phyloP scores from a whole-genome alignment of 1,140 invertebrate genomes.

The Drosophila orena region DNA sequence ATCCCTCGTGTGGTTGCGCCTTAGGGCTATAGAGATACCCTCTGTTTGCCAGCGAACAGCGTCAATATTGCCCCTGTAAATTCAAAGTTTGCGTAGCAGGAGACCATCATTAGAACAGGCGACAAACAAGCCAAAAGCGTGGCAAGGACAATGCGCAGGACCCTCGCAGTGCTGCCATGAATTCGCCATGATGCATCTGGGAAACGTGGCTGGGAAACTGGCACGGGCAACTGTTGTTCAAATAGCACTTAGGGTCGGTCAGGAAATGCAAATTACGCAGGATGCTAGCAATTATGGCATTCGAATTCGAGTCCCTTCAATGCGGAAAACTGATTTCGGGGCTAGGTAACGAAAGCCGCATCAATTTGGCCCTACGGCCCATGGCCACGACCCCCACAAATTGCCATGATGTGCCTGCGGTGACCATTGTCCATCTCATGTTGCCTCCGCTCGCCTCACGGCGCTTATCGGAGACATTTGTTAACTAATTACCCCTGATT shows the following conservation, averaged over 20 bases:
- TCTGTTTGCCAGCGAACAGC: slow-evolving; percentile 28
- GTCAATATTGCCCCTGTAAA: slow-evolving; percentile 57
- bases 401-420: slow-evolving; percentile 31
- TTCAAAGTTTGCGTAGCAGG: slow-evolving; percentile 24
- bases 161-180: slow-evolving; percentile 50
- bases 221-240: slow-evolving; percentile 38
- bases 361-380: slow-evolving; percentile 17
- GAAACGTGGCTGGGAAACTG: too few relatives aligned
- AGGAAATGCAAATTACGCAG: slow-evolving; percentile 41
- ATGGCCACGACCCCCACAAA: slow-evolving; percentile 9
- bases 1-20: slow-evolving; percentile 1
- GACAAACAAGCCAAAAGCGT: slow-evolving; percentile 23
- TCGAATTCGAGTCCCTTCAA: slow-evolving; percentile 18
- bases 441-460: slow-evolving; percentile 2
- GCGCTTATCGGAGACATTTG: slow-evolving; percentile 18
- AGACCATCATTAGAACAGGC: slow-evolving; percentile 13
- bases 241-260: slow-evolving; percentile 42
- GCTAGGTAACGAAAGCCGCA: slow-evolving; percentile 24
- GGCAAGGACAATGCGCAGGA: slow-evolving; percentile 63
- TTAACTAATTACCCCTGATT: slow-evolving; percentile 61
- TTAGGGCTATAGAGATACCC: neutral
- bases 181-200: slow-evolving; percentile 52
- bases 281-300: slow-evolving; percentile 30
- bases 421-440: slow-evolving; percentile 17
- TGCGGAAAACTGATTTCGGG: neutral